These are phyloP conservation scores for Threskiornis aethiopicus DNA, from an alignment of 2,797 vertebrate genomes.

Conservation along the genomic window DNA sequence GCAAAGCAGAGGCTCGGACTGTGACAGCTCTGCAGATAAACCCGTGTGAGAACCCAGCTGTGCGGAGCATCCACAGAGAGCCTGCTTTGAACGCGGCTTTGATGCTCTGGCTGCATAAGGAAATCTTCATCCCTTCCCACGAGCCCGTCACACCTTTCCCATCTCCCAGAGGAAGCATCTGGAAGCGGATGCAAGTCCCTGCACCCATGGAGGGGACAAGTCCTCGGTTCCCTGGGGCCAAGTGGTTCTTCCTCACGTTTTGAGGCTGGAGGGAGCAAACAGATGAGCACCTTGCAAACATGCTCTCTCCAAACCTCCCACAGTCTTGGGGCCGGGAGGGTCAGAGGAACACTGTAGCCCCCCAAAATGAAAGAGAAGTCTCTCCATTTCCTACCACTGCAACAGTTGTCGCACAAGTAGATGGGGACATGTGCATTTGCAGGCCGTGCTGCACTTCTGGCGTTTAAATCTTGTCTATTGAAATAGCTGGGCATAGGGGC, in stretches of 20 bases:
- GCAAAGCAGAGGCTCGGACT: background rate
- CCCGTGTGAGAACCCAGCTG: background rate
- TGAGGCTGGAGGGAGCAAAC: background rate
- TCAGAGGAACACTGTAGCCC: background rate
- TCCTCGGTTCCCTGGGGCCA: background rate
- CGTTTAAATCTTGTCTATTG: background rate
- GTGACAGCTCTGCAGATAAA: background rate
- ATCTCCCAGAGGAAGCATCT: background rate
- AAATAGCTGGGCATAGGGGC: background rate
- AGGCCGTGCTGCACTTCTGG: background rate
- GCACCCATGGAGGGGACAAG: background rate
- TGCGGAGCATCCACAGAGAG: background rate
- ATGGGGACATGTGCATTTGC: accelerated
- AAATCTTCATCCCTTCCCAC: background rate
- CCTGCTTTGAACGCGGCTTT: background rate
- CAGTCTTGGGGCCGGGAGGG: accelerated
- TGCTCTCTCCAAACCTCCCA: background rate
- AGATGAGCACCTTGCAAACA: background rate
- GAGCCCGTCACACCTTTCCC: background rate
- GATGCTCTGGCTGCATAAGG: background rate
- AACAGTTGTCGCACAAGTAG: background rate
- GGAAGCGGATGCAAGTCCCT: background rate
- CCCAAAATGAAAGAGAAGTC: background rate
- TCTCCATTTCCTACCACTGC: background rate
- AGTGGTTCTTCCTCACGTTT: background rate